These are phyloP conservation scores for Progne subis DNA, from an alignment of 2,113 vertebrate genomes.

Conservation along the genomic window DNA sequence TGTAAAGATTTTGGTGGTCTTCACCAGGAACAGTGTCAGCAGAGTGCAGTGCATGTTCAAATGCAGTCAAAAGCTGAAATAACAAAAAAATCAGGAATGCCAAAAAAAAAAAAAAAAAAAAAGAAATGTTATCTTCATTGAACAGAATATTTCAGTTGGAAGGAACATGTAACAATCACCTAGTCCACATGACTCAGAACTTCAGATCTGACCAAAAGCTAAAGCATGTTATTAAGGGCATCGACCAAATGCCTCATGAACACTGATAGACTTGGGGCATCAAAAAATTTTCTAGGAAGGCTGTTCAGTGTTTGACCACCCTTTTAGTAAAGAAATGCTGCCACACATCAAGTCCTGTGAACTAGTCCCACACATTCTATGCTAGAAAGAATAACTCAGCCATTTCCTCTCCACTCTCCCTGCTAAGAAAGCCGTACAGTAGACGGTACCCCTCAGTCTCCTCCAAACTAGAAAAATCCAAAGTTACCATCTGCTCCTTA, in stretches of 20 bases:
- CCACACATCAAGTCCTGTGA: fast-evolving
- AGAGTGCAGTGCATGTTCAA: conserved; percentile 84
- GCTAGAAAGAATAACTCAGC: not conserved
- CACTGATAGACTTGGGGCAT: fast-evolving
- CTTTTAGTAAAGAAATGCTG: not conserved
- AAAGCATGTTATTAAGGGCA: not conserved
- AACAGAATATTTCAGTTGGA: not conserved
- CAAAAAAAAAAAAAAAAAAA: not conserved
- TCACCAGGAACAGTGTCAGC: conserved; percentile 82
- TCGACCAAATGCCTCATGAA: not conserved
- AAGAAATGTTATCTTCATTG: not conserved
- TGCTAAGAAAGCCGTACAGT: not conserved
- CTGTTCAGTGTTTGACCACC: not conserved
- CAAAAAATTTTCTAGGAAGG: not conserved
- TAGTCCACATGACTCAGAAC: not conserved
- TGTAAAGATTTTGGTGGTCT: conserved; percentile 82
- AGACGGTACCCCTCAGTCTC: not conserved
- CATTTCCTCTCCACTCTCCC: not conserved
- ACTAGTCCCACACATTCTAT: fast-evolving
- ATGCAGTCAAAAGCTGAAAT: conserved; percentile 87
- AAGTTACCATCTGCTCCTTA: not conserved
- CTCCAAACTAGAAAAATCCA: not conserved
- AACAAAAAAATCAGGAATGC: not conserved
- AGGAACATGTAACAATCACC: not conserved
- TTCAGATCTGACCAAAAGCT: not conserved